Base-by-base conservation (phyloP, 2,797 vertebrate species). In the Premnoplex brunnescens region DNA sequence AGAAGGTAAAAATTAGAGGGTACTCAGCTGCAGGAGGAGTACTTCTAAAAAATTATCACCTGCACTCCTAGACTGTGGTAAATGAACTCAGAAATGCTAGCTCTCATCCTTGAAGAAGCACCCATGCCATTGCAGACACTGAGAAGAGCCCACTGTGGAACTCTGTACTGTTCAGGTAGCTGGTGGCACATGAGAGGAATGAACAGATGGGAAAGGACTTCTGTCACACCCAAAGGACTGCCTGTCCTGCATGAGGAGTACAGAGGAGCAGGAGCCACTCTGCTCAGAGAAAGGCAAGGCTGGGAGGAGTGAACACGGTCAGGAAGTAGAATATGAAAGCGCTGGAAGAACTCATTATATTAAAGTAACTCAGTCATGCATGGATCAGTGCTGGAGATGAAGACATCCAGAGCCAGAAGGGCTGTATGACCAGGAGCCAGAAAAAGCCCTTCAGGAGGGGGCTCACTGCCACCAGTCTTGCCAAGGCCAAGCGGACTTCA, bases 381-480 rank as follows among this genome's bases (percentile, higher is more conserved):
- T 1, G 2, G 34, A 26, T 62, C 41, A 72, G 7, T n/a, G 58
- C 62, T 81, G 56, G 39, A 81, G 24, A 36, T 1, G 3, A 84
- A 85, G 67, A 37, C n/a, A 67, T 8, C 28, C 54, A 64, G 21
- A 41, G 4, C 12, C 58, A 75, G 19, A 32, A 59, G 48, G 41
- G 22, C 49, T 6, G 3, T 7, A 5, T 4, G 23, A 20, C 15
- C 11, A 30, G 32, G 27, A 67, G 39, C 6, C 12, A 62, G 66
- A 30, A 72, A 39, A 75, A 78, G 66, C 22, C 41, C 62, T 75
- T 59, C 9, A 19, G 36, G 37, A 36, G 0, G 7, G 39, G 22
- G 20, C 13, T 81, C 4, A 5, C 20, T 55, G 66, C 60, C 2
- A 1, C 43, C 0, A 0, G 13, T 22, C 20, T 37, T 0, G 0